Conservation (phyloP, 2,113 vertebrate species). For the Lycaon pictus region DNA sequence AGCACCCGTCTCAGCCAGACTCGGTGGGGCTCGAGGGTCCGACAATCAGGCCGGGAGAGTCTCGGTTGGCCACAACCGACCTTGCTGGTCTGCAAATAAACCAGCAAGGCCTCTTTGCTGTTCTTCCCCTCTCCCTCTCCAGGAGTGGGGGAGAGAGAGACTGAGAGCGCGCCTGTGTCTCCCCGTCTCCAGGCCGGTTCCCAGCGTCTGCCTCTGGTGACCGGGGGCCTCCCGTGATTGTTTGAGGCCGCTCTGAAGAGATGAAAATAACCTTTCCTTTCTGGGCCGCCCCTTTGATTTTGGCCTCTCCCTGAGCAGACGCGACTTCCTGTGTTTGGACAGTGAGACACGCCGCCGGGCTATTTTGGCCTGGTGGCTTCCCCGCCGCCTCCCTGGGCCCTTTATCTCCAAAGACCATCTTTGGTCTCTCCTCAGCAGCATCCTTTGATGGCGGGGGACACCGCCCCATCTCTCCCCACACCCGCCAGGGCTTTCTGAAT, state of each 20-base stretch:
- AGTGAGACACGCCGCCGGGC: neutral
- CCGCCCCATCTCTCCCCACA: neutral
- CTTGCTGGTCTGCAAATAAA: neutral
- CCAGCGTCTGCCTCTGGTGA: neutral
- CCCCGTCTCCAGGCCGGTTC: neutral
- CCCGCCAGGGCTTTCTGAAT: rapidly evolving
- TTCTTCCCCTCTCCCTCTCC: slow-evolving; percentile 21
- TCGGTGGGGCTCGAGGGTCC: neutral
- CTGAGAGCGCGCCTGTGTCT: slow-evolving; percentile 64
- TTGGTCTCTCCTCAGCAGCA: slow-evolving; percentile 8
- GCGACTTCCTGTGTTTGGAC: slow-evolving; percentile 81
- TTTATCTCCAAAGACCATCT: slow-evolving; percentile 79
- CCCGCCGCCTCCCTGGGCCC: slow-evolving; percentile 37
- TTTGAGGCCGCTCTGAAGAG: slow-evolving; percentile 74
- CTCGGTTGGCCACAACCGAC: too few relatives aligned
- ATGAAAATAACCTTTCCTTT: slow-evolving; percentile 81
- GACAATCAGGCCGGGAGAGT: neutral
- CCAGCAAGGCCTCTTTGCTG: slow-evolving; percentile 36
- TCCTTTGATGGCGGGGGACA: slow-evolving; percentile 29
- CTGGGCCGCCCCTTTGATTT: slow-evolving; percentile 66
- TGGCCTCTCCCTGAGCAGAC: slow-evolving; percentile 80
- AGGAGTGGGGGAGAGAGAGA: neutral
- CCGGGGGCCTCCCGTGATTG: slow-evolving; percentile 72
- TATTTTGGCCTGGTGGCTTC: slow-evolving; percentile 62
- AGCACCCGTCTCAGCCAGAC: rapidly evolving